Conservation (phyloP, 2,888 invertebrate genomes). For the Drosophila mettleri region DNA sequence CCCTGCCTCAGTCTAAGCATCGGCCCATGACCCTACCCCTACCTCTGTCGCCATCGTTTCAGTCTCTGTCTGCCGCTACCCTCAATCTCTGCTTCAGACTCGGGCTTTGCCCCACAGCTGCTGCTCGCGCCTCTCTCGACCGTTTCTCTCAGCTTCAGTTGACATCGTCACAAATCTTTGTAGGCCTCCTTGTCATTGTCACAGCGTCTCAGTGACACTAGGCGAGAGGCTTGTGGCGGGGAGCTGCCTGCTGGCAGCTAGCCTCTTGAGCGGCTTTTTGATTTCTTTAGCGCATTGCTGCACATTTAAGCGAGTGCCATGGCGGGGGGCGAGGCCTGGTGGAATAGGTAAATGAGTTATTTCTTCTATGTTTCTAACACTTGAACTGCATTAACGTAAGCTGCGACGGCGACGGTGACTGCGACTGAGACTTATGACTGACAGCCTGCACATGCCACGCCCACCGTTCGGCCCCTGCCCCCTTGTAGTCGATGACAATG, state of each 20-base stretch:
- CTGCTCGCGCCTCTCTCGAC: neutral
- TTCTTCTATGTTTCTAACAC: conserved; percentile 74
- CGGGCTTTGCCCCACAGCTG: conserved; percentile 6
- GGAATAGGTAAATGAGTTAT: conserved; percentile 52
- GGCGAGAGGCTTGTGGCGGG: conserved; percentile 24
- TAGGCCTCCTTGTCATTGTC: conserved; percentile 76
- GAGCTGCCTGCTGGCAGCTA: neutral
- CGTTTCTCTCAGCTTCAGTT: conserved; percentile 1
- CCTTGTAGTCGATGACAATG: conserved; percentile 45
- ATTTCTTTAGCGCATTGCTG: conserved; percentile 60
- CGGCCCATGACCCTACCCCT: neutral
- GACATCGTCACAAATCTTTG: conserved; percentile 51
- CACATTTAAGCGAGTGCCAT: conserved; percentile 44
- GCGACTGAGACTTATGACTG: conserved; percentile 34
- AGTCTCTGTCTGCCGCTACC: neutral
- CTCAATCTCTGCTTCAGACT: neutral
- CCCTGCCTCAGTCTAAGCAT: neutral
- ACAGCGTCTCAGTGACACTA: conserved; percentile 56
- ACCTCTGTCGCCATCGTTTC: neutral
- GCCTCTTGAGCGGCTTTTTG: conserved; percentile 58
- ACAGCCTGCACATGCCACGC: conserved; percentile 24
- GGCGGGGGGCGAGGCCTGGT: neutral
- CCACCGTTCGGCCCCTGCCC: neutral
- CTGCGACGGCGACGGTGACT: conserved; percentile 42
- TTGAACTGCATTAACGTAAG: conserved; percentile 78